Base-by-base conservation (phyloP, 2,113 vertebrate species). In the Triplophysa rosa region DNA sequence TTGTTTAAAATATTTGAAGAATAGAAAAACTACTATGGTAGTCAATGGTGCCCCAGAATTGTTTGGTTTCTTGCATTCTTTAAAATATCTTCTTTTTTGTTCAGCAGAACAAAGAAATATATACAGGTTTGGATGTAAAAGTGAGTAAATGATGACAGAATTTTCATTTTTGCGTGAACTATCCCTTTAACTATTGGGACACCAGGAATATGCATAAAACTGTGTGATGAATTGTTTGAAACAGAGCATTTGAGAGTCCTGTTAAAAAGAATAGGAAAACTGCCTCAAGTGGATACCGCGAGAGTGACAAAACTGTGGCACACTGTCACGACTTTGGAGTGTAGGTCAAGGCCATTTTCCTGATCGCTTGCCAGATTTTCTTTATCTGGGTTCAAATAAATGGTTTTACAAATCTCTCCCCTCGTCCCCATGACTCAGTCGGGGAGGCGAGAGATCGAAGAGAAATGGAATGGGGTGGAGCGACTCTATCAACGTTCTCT, bases 241-340 rank as follows among this genome's bases (percentile, higher is more conserved):
- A 52, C 16, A 52, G 49, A 71, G 3, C 11, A 45, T 40, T 24
- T 61, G 56, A 23, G 2, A 1, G 29, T 73, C 23, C 58, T 45
- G 21, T 24, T 45, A 58, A 77, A 82, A 78, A 86, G 79, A 84
- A 72, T 84, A 78, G 69, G 69, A 80, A 67, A 77, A 80, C 79
- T 67, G 81, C 82, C 73, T 66, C 80, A 45, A 68, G 80, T 52
- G 26, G 77, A 82, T 86, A 87, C 89, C 86, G 85, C 80, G 80
- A 79, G 63, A 84, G 77, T 87, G 87, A 88, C 86, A 86, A 52
- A 86, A 85, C 80, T 81, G 58, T 82, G 82, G 71, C 79, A 67
- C 80, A 83, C 81, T 84, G 86, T 80, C 86, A 87, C 89, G 91
- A 93, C 92, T 92, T 91, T 91, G 86, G 84, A 86, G 83, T 82